Evolutionary conservation across 2,888 invertebrate species (phyloP).

Genomic region (Lepidonotus clava): DNA sequence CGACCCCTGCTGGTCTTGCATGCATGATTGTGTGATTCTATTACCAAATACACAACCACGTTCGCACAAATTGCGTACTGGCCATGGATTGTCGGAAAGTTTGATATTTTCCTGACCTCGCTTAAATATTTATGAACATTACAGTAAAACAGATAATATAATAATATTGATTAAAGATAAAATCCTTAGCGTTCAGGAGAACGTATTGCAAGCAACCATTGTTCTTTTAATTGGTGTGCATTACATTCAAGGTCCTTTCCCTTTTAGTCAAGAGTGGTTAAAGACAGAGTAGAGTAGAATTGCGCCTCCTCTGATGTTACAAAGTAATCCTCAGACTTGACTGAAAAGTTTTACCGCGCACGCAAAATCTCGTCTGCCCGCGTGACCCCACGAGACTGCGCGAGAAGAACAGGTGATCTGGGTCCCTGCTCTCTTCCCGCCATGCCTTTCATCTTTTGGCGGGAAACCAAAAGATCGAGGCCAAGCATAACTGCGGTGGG

Average conservation of each 20-base stretch:
- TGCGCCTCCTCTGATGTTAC: conserved; percentile 5
- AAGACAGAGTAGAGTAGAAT: not conserved
- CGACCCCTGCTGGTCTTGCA: no score
- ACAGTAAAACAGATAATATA: no score
- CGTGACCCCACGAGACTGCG: conserved; percentile 19
- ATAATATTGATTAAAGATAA: no score
- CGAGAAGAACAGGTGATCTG: conserved; percentile 16
- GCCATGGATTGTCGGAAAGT: no score
- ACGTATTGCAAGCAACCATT: no score
- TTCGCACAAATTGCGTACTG: no score
- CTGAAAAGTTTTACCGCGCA: not conserved
- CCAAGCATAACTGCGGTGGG: conserved; percentile 38
- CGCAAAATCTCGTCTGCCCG: conserved; percentile 34
- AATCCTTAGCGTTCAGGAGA: no score
- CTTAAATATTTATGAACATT: no score
- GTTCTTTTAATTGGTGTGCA: conserved; percentile 5
- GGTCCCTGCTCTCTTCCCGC: not conserved
- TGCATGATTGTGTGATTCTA: no score
- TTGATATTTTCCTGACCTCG: no score
- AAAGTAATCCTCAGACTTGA: not conserved
- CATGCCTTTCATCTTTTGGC: conserved; percentile 35
- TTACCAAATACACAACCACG: no score
- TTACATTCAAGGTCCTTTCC: conserved; percentile 5
- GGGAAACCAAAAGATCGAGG: conserved; percentile 47
- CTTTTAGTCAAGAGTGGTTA: not conserved